Percentiles rank a stretch among this genome's conserved stretches.
Evolutionary conservation across 1,140 invertebrate species (phyloP).

Genomic region (Bacillus rossius): DNA sequence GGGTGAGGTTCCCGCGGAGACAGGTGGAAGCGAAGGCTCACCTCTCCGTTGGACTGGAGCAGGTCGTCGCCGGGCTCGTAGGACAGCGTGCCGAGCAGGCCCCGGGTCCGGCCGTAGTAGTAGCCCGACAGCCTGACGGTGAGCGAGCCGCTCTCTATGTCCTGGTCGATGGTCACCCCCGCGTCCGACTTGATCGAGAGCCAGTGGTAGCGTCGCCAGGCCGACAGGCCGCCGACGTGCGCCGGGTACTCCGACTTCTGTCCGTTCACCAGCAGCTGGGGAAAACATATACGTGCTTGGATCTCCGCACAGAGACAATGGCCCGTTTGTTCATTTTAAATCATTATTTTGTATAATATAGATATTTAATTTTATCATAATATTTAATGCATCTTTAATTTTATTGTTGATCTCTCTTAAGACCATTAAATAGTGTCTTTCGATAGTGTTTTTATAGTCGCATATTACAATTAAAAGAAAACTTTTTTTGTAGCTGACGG

Average conservation of each 20-base stretch:
- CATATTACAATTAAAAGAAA: too few relatives aligned
- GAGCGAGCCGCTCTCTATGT: slow-evolving; percentile 52
- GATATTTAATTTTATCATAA: too few relatives aligned
- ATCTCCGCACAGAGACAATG: not conserved
- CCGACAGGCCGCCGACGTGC: slow-evolving; percentile 39
- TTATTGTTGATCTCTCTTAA: too few relatives aligned
- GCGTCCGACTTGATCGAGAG: slow-evolving; percentile 42
- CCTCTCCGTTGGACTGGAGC: slow-evolving; percentile 62
- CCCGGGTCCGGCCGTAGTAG: slow-evolving; percentile 76
- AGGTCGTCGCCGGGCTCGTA: slow-evolving; percentile 83
- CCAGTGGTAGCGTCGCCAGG: slow-evolving; percentile 31
- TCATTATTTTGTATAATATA: too few relatives aligned
- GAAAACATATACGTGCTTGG: not conserved
- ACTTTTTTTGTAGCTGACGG: too few relatives aligned
- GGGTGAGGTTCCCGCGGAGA: too few relatives aligned
- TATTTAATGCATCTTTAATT: too few relatives aligned
- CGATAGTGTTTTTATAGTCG: too few relatives aligned
- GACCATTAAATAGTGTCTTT: too few relatives aligned
- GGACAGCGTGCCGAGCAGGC: slow-evolving; percentile 83
- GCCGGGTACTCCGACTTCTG: slow-evolving; percentile 43
- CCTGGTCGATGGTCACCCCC: slow-evolving; percentile 47
- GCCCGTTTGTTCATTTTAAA: not conserved
- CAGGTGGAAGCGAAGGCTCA: too few relatives aligned
- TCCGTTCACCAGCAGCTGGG: slow-evolving; percentile 39
- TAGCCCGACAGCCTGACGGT: slow-evolving; percentile 63